Evolutionary conservation across 2,888 invertebrate genomes (phyloP).

Genomic region (Lasioglossum lativentre): DNA sequence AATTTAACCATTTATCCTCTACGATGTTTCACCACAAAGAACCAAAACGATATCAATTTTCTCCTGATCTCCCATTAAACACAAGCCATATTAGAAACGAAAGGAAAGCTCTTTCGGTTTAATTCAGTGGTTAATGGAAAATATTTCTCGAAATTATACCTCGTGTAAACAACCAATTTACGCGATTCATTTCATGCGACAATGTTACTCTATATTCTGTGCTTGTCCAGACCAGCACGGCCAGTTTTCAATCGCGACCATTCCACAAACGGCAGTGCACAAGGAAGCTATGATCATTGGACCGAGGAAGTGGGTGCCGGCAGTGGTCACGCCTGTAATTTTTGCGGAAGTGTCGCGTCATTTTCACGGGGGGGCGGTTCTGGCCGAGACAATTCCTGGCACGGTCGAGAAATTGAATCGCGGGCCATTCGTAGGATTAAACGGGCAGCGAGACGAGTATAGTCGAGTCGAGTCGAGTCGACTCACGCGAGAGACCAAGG

Average conservation of each 20-base stretch:
- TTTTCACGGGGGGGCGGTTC: conserved; percentile 28
- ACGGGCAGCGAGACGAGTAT: conserved; percentile 31
- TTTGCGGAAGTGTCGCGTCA: conserved; percentile 28
- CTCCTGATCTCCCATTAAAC: neutral
- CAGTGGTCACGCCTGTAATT: conserved; percentile 5
- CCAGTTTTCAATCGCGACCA: neutral
- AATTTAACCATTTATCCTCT: neutral
- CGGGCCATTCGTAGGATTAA: conserved; percentile 69
- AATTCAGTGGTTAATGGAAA: no score
- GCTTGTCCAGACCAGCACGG: no score
- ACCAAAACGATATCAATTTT: neutral
- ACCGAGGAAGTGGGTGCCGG: neutral
- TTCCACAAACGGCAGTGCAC: neutral
- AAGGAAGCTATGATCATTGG: neutral
- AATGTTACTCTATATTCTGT: no score
- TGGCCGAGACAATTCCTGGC: conserved; percentile 49
- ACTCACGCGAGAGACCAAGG: conserved; percentile 59
- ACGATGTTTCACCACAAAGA: neutral
- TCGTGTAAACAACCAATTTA: no score
- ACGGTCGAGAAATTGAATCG: conserved; percentile 71
- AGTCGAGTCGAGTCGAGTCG: conserved; percentile 13
- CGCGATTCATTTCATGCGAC: no score
- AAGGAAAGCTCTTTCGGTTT: no score
- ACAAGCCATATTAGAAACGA: neutral
- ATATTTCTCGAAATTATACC: no score